Conservation (phyloP, 1,140 invertebrate genomes). For the Hesperophylax magnus region DNA sequence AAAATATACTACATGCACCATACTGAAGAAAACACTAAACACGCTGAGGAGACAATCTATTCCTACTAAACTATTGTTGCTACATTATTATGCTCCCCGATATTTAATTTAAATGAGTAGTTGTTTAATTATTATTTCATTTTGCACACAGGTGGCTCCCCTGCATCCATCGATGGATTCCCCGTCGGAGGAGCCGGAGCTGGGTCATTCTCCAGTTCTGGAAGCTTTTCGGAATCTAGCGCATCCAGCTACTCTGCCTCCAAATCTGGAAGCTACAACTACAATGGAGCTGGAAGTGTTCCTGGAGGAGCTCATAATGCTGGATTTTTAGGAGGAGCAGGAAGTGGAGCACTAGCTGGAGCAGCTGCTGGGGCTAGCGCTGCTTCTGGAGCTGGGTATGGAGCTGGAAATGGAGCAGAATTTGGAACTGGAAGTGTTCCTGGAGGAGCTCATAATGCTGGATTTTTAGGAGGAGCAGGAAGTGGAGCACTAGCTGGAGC, state of each 20-base stretch:
- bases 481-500: neutral
- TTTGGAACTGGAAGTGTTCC: neutral
- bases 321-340: neutral
- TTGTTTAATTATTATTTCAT: no score
- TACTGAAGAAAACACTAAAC: no score
- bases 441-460: no score
- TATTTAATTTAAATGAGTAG: no score
- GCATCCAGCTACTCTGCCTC: conserved; percentile 44
- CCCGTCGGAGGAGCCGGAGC: neutral
- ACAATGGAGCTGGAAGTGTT: neutral
- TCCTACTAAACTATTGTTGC: no score
- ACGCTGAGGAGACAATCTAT: no score
- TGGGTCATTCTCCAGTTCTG: conserved; percentile 36
- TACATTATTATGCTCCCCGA: no score
- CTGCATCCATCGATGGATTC: no score
- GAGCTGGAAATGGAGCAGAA: neutral
- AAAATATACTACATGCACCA: no score
- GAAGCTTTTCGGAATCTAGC: conserved; percentile 47
- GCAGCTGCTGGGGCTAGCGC: neutral
- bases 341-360: neutral
- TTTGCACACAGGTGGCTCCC: no score
- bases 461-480: neutral
- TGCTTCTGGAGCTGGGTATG: neutral
- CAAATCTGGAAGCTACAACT: conserved; percentile 47
- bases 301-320: neutral